A percentile compares a stretch with the other conserved stretches of the same genome.
Evolutionary conservation across 2,113 vertebrate species (phyloP).

Genomic region (Manacus vitellinus): DNA sequence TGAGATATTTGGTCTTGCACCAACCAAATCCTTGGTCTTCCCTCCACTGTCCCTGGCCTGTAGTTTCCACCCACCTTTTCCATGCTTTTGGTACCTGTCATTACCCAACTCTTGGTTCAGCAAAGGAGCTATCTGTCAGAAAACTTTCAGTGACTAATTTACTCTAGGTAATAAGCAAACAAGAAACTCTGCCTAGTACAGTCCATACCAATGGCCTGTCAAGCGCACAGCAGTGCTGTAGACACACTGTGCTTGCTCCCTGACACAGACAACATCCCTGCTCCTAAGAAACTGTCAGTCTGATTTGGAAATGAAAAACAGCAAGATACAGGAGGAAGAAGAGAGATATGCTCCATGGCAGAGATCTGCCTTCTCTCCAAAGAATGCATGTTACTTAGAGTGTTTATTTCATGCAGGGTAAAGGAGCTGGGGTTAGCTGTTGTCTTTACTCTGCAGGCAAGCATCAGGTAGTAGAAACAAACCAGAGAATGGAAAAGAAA

Average conservation of each 20-base stretch:
- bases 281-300: not conserved
- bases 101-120: not conserved
- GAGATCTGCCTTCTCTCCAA: not conserved
- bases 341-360: not conserved
- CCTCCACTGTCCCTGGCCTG: not conserved
- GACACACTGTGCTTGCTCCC: not conserved
- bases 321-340: not conserved
- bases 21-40: not conserved
- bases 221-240: not conserved
- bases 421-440: not conserved
- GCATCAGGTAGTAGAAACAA: not conserved
- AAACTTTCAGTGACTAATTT: not conserved
- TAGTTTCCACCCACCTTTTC: not conserved
- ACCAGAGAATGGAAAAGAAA: not conserved
- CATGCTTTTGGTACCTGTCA: not conserved
- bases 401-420: not conserved
- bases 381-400: rapidly evolving
- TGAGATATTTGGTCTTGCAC: not conserved
- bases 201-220: not conserved
- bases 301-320: not conserved
- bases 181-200: not conserved
- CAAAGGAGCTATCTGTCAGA: not conserved
- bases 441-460: not conserved
- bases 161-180: not conserved
- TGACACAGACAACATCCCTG: not conserved